These are phyloP conservation scores for Plecotus auritus DNA, from an alignment of 2,113 vertebrate species.

Conservation along the genomic window DNA sequence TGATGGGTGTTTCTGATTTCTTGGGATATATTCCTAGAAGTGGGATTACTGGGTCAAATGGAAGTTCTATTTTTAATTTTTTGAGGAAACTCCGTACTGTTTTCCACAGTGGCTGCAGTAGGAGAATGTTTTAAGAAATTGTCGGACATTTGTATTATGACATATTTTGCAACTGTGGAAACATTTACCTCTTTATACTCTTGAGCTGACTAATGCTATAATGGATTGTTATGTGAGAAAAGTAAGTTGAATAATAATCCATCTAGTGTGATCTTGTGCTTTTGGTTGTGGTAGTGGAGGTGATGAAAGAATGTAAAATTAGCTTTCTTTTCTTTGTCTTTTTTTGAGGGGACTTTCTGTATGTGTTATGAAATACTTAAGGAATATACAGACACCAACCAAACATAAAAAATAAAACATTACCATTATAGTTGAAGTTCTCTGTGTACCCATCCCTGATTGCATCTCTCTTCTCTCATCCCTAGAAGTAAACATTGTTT, in stretches of 20 bases:
- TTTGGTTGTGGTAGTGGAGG: not conserved
- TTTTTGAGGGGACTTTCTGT: not conserved
- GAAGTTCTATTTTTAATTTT: no score
- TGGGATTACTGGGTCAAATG: no score
- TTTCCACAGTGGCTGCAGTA: not conserved
- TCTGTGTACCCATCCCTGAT: not conserved
- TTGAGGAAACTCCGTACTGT: no score
- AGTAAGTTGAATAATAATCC: not conserved
- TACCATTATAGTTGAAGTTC: not conserved
- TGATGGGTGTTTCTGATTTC: no score
- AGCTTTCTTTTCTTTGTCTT: conserved; percentile 4
- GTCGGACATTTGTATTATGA: not conserved
- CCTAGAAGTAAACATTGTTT: conserved; percentile 4
- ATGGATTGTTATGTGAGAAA: conserved; percentile 1
- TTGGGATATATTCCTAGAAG: no score
- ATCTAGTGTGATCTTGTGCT: not conserved
- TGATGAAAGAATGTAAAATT: not conserved
- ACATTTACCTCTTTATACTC: not conserved
- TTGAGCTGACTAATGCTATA: not conserved
- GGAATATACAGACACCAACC: not conserved
- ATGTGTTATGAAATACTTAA: conserved; percentile 15
- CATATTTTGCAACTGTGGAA: not conserved
- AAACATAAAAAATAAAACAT: not conserved
- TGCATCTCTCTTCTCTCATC: not conserved
- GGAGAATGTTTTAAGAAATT: not conserved